A percentile compares a stretch with the other conserved stretches of the same genome.
phyloP scores from a whole-genome alignment of 2,113 vertebrate species.

The Lonchura striata region DNA sequence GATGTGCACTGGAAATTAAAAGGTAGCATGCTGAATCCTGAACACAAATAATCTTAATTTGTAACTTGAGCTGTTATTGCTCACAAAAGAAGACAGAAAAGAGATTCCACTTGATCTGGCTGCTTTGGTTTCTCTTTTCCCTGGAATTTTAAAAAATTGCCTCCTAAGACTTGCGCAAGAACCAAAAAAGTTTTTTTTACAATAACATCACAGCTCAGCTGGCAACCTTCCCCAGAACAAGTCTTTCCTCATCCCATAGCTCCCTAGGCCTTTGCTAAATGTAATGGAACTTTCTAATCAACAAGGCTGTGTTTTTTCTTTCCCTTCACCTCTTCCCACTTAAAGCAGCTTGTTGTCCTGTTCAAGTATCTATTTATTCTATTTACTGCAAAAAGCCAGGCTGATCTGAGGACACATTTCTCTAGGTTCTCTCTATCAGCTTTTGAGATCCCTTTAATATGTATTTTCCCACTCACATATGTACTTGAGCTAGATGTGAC shows the following conservation, averaged over 20 bases:
- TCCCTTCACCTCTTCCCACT: neutral
- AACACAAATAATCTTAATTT: neutral
- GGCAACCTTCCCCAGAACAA: constrained; percentile 1
- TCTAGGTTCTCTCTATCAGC: neutral
- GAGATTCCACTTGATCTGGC: neutral
- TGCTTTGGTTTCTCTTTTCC: constrained; percentile 25
- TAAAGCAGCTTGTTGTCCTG: neutral
- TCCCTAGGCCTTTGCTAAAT: constrained; percentile 18
- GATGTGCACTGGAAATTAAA: constrained; percentile 39
- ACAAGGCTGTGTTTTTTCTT: neutral
- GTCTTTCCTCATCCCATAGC: neutral
- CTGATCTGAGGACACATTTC: neutral
- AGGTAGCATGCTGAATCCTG: neutral
- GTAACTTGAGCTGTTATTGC: neutral
- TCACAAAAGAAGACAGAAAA: neutral
- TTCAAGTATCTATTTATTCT: neutral
- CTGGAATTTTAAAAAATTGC: neutral
- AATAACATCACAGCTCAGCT: constrained; percentile 20
- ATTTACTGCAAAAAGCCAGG: neutral
- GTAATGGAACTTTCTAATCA: neutral
- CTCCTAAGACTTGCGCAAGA: neutral
- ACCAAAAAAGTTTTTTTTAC: neutral
- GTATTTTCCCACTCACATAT: neutral
- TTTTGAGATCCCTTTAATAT: neutral
- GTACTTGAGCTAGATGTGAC: neutral